These are phyloP conservation scores for Pasiphila rectangulata DNA, from an alignment of 2,888 invertebrate genomes.

Conservation along the genomic window DNA sequence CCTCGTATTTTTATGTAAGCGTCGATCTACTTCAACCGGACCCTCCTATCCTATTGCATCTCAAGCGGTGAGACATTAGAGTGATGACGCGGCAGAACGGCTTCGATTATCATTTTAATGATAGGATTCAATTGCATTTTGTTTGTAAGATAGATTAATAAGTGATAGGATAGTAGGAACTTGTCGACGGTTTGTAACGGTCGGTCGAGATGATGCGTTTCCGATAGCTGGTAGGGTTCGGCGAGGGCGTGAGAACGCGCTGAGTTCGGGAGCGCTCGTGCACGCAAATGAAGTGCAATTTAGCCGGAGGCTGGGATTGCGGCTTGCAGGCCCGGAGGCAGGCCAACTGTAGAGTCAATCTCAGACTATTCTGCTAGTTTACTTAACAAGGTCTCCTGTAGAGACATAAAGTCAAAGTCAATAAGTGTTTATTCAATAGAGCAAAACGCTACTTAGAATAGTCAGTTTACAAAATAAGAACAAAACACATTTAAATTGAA, in stretches of 20 bases:
- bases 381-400: too few relatives aligned
- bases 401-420: too few relatives aligned
- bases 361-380: too few relatives aligned
- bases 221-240: slow-evolving; percentile 41
- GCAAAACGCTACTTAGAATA: too few relatives aligned
- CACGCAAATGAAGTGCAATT: slow-evolving; percentile 74
- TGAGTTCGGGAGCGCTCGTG: slow-evolving; percentile 52
- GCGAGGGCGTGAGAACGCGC: slow-evolving; percentile 63
- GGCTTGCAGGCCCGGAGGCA: slow-evolving; percentile 29
- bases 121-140: slow-evolving; percentile 46
- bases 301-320: slow-evolving; percentile 55
- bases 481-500: too few relatives aligned
- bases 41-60: slow-evolving; percentile 49
- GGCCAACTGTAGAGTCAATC: too few relatives aligned
- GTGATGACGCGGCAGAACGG: slow-evolving; percentile 60
- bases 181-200: slow-evolving; percentile 52
- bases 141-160: slow-evolving; percentile 43
- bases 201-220: slow-evolving; percentile 43
- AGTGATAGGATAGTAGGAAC: slow-evolving; percentile 52
- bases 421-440: too few relatives aligned
- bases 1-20: slow-evolving; percentile 67
- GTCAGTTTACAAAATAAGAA: too few relatives aligned
- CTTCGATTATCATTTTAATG: slow-evolving; percentile 46
- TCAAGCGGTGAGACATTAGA: slow-evolving; percentile 52
- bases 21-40: slow-evolving; percentile 34